Conservation (phyloP, 2,797 vertebrate genomes). For the Syndactyla subalaris region DNA sequence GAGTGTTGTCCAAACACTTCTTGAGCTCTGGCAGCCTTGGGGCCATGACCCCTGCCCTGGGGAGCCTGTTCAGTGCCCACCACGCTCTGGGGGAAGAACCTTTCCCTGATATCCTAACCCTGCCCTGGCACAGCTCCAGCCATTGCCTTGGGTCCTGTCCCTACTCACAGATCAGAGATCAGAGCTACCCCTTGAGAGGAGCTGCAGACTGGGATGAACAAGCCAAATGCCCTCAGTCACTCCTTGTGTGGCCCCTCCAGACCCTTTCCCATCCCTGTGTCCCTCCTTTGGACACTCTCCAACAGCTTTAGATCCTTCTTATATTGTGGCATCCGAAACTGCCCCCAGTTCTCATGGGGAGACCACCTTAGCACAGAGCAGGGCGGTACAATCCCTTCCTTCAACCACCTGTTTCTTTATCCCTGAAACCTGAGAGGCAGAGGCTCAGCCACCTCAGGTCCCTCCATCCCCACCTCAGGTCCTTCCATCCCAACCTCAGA, state of each 20-base stretch:
- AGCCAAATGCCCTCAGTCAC: too few relatives aligned
- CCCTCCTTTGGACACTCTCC: neutral
- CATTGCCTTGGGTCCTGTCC: too few relatives aligned
- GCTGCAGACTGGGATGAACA: too few relatives aligned
- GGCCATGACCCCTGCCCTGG: neutral
- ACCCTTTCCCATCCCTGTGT: too few relatives aligned
- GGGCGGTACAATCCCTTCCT: neutral
- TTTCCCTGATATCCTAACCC: too few relatives aligned
- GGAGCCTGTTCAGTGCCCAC: neutral
- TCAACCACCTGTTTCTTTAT: neutral
- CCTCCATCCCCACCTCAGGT: neutral
- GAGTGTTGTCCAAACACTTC: accelerated
- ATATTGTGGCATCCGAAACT: neutral
- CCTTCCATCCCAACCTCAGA: neutral
- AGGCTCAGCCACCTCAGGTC: neutral
- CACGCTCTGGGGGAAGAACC: neutral
- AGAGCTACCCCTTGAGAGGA: too few relatives aligned
- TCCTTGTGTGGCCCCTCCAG: too few relatives aligned
- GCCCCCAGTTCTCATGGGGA: neutral
- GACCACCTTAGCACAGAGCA: neutral
- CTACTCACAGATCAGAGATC: too few relatives aligned
- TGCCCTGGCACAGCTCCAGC: too few relatives aligned
- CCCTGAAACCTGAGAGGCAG: neutral
- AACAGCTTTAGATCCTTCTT: neutral
- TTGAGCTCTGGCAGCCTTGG: neutral